These are phyloP conservation scores for Operophtera brumata DNA, from an alignment of 2,888 invertebrate genomes.

Conservation along the genomic window DNA sequence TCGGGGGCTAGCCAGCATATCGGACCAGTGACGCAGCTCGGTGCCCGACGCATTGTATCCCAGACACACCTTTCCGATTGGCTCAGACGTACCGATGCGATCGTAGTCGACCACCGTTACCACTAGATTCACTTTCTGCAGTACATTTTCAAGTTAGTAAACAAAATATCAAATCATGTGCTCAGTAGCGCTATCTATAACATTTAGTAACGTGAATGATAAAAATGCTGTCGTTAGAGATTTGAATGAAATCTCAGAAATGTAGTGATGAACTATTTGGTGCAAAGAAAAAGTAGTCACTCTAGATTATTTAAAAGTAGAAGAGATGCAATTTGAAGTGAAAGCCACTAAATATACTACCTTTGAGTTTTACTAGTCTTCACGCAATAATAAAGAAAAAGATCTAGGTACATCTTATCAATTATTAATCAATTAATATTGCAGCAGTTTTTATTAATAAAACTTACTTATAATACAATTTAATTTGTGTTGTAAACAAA, in stretches of 20 bases:
- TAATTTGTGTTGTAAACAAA: neutral
- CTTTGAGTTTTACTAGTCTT: slow-evolving; percentile 2
- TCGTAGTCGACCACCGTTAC: slow-evolving; percentile 99
- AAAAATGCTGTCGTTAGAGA: slow-evolving; percentile 5
- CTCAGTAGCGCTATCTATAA: slow-evolving; percentile 13
- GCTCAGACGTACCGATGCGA: slow-evolving; percentile 99
- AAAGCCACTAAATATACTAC: slow-evolving; percentile 13
- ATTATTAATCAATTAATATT: slow-evolving; percentile 1
- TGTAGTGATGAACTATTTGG: slow-evolving; percentile 11
- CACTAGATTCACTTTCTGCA: slow-evolving; percentile 98
- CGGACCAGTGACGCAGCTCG: slow-evolving; percentile 99
- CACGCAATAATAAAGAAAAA: neutral
- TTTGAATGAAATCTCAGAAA: slow-evolving; percentile 1
- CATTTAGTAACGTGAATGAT: slow-evolving; percentile 15
- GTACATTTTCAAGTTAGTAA: slow-evolving; percentile 43
- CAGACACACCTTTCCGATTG: slow-evolving; percentile 97
- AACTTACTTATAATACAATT: slow-evolving; percentile 1
- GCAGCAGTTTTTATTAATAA: neutral
- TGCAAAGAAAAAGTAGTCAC: slow-evolving; percentile 10
- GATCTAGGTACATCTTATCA: neutral
- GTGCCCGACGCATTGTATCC: slow-evolving; percentile 99
- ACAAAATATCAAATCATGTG: slow-evolving; percentile 4
- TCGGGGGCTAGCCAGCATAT: slow-evolving; percentile 99
- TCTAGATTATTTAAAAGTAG: slow-evolving; percentile 13
- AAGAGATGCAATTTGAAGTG: slow-evolving; percentile 9